Evolutionary conservation across 2,797 vertebrate species (phyloP).

Genomic region (Ataeniobius toweri): DNA sequence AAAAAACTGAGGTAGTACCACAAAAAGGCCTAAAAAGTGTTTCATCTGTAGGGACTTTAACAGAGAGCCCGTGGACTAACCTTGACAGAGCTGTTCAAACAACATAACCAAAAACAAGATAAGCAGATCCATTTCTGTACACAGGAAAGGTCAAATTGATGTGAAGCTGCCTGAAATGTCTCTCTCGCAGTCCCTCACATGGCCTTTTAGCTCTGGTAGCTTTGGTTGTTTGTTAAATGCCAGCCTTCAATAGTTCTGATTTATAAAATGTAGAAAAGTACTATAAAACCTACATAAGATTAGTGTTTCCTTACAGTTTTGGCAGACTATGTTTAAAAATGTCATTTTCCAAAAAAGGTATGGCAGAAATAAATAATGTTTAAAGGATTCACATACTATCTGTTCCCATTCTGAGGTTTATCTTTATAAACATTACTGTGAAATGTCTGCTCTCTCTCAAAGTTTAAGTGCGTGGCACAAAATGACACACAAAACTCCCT

Average conservation of each 20-base stretch:
- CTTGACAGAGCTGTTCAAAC: background rate
- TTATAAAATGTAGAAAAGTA: too few relatives aligned
- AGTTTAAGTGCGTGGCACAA: constrained; percentile 42
- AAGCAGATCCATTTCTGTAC: background rate
- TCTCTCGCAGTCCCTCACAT: background rate
- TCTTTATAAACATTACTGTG: constrained; percentile 13
- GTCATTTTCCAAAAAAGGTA: too few relatives aligned
- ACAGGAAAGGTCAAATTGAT: background rate
- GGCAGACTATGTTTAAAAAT: background rate
- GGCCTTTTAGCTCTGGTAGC: background rate
- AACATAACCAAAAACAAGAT: background rate
- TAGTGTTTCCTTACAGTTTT: background rate
- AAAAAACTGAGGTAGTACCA: background rate
- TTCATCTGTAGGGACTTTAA: too few relatives aligned
- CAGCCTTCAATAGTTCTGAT: background rate
- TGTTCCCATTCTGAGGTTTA: constrained; percentile 5
- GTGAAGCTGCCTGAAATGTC: background rate
- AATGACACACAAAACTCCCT: constrained; percentile 39
- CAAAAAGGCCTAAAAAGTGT: background rate
- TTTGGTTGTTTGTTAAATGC: background rate
- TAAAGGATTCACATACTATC: too few relatives aligned
- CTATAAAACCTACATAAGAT: too few relatives aligned
- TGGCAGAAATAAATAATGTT: too few relatives aligned
- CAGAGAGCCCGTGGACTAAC: background rate
- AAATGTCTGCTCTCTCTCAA: constrained; percentile 21